phyloP scores from a whole-genome alignment of 2,888 invertebrate species.

The Pherbina coryleti region DNA sequence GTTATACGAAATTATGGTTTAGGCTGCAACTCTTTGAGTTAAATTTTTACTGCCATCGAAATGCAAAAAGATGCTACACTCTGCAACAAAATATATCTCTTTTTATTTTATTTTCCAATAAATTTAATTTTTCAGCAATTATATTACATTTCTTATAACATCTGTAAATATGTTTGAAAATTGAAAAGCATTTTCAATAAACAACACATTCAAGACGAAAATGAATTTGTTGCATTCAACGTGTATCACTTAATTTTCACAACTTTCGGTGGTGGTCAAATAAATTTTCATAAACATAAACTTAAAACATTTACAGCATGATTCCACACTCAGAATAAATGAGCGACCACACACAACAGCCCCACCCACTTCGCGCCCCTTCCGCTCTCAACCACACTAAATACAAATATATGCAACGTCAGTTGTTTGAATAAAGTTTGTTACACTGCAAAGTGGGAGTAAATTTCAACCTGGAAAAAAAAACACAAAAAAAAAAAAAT shows the following conservation, averaged over 20 bases:
- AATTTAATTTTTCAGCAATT: too few species aligned
- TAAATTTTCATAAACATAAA: slow-evolving; percentile 1
- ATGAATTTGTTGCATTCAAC: not conserved
- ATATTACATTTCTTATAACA: too few species aligned
- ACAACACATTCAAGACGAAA: not conserved
- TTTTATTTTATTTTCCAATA: too few species aligned
- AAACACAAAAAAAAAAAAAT: not conserved
- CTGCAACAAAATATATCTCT: too few species aligned
- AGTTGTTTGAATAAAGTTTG: not conserved
- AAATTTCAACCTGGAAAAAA: not conserved
- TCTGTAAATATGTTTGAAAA: too few species aligned
- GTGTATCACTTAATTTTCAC: not conserved
- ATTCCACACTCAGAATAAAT: not conserved
- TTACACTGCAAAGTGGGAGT: not conserved
- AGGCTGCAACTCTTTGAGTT: too few species aligned
- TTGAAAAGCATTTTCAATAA: too few species aligned
- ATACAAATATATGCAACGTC: not conserved
- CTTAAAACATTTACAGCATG: not conserved
- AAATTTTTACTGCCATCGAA: too few species aligned
- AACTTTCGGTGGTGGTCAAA: not conserved
- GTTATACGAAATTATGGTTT: too few species aligned
- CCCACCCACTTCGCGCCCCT: not conserved
- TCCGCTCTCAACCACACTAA: not conserved
- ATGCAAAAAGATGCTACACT: too few species aligned
- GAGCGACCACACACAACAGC: not conserved